Evolutionary conservation across 2,888 invertebrate species (phyloP), one percentile per base, ranked within the genome.

Genomic region (Siphonodentalium dalli): DNA sequence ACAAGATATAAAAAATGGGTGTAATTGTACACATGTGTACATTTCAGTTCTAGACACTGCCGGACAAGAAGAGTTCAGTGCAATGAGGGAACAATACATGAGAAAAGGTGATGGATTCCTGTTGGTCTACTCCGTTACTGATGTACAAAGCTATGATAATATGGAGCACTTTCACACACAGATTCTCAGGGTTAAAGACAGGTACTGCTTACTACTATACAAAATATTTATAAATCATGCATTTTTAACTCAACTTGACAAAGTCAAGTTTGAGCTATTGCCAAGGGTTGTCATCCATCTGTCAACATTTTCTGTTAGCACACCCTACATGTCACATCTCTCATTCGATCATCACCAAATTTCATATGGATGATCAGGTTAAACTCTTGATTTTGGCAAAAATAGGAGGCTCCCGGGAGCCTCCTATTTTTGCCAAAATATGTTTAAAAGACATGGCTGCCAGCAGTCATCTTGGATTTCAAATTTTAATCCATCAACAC

Each of bases 51-150:
- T 95, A 77, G 94, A 95, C 83, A 95, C 94, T 43, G 94, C 94
- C 5, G 95, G 94, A 0, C 94, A 95, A 83, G 94, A 95, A 81
- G 94, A 95, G 84, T 95, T 93, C 85, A 92, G 92, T 81, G 94
- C 94, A 37, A 94, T 95, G 93, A 66, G 82, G 39, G 82, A 82
- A 52, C 79, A 80, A 59, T 80, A 80, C 68, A 80, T 77, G 74
- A 65, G 75, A 42, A 74, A 74, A 51, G 95, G 94, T 13, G 92
- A 93, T 82, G 95, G 94, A 13, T 95, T 94, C 84, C 86, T 95
- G 62, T 85, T 95, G 42, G 94, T 95, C 38, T 95, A 92, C 84
- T 93, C 93, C 3, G 93, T 94, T 51, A 93, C 93, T 1, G 94
- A 95, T 82, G 87, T 88, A 82, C 92, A 92, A 83, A 92, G 92